Evolutionary conservation across 2,113 vertebrate genomes (phyloP).

Genomic region (Anarhynchus alexandrinus): DNA sequence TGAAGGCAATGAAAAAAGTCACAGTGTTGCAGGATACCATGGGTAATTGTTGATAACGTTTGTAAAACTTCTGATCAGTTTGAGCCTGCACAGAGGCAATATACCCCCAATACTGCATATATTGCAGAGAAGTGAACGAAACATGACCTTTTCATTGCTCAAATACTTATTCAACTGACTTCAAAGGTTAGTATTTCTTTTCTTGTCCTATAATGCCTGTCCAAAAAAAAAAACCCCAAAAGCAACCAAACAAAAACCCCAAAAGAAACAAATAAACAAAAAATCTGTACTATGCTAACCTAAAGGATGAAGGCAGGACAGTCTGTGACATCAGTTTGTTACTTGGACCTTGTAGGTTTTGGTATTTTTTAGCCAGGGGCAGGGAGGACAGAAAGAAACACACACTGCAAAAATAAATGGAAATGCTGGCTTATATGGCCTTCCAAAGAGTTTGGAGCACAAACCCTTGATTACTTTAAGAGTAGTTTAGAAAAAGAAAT

Average conservation of each 20-base stretch:
- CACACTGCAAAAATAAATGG: rapidly evolving
- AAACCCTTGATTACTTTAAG: not conserved
- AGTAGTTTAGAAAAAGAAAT: not conserved
- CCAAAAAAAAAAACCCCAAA: rapidly evolving
- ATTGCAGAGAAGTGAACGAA: not conserved
- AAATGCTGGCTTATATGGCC: not conserved
- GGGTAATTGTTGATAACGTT: not conserved
- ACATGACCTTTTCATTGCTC: rapidly evolving
- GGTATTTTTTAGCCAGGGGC: rapidly evolving
- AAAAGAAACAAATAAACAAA: not conserved
- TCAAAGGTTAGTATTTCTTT: not conserved
- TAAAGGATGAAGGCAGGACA: not conserved
- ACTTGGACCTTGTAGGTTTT: not conserved
- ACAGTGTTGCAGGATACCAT: not conserved
- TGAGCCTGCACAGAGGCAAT: not conserved
- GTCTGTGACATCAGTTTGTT: not conserved
- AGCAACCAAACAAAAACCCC: rapidly evolving
- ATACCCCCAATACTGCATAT: rapidly evolving
- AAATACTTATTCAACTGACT: rapidly evolving
- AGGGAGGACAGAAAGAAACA: not conserved
- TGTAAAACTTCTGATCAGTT: not conserved
- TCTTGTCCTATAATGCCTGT: not conserved
- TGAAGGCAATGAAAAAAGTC: not conserved
- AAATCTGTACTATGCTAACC: not conserved
- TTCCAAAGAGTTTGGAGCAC: not conserved